Evolutionary conservation across 2,888 invertebrate genomes (phyloP).

Genomic region (Hypena proboscidalis): DNA sequence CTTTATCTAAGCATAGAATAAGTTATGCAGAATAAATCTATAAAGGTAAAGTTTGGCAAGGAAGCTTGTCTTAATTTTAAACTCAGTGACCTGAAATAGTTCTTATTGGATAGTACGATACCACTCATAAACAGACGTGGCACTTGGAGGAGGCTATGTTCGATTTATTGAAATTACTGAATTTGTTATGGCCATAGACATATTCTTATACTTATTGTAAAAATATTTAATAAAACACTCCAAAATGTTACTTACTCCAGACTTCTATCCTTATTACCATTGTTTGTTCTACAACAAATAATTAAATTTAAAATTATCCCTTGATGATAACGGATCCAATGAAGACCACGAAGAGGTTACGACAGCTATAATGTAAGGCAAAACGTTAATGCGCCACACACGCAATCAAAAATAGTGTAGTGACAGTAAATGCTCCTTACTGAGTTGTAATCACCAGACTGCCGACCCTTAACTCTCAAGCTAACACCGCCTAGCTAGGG

Average conservation of each 20-base stretch:
- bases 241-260: no score
- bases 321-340: slow-evolving; percentile 12
- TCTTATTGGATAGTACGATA: slow-evolving; percentile 49
- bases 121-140: slow-evolving; percentile 58
- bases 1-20: no score
- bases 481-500: slow-evolving; percentile 59
- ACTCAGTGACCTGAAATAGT: slow-evolving; percentile 58
- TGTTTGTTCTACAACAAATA: no score
- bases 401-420: slow-evolving; percentile 61
- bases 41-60: no score
- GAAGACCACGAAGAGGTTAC: slow-evolving; percentile 29
- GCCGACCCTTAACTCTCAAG: slow-evolving; percentile 57
- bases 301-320: slow-evolving; percentile 2
- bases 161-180: slow-evolving; percentile 42
- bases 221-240: no score
- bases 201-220: neutral
- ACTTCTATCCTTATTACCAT: no score
- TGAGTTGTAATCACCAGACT: slow-evolving; percentile 59
- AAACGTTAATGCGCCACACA: slow-evolving; percentile 42
- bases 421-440: slow-evolving; percentile 56
- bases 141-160: slow-evolving; percentile 60
- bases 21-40: no score
- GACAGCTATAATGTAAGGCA: slow-evolving; percentile 32
- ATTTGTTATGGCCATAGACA: no score
- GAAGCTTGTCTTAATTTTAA: slow-evolving; percentile 50